Evolutionary conservation across 1,140 invertebrate genomes (phyloP).

Genomic region (Leguminivora glycinivorella): DNA sequence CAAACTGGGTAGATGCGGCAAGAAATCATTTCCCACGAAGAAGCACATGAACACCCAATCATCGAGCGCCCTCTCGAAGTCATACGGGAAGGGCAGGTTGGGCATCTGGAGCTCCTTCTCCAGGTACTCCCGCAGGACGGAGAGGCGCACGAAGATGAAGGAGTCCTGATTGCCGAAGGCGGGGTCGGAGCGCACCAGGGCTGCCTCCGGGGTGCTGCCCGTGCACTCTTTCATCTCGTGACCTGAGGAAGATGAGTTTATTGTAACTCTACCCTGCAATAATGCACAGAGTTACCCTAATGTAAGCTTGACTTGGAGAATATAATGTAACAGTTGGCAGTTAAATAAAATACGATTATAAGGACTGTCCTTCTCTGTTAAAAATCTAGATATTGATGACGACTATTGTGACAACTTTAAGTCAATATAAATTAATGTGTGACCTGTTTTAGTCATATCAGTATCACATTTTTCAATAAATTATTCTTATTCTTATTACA

Average conservation of each 20-base stretch:
- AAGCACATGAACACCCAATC: conserved; percentile 99
- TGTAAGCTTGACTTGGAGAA: no score
- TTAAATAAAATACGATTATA: no score
- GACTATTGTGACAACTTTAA: no score
- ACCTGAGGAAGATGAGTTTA: conserved; percentile 73
- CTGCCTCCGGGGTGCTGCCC: conserved; percentile 80
- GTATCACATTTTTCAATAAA: no score
- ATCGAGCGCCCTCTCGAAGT: conserved; percentile 94
- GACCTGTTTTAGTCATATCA: no score
- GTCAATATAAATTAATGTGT: no score
- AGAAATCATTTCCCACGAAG: conserved; percentile 99
- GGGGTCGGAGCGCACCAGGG: conserved; percentile 70
- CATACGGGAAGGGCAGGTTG: conserved; percentile 94
- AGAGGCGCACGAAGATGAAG: conserved; percentile 95
- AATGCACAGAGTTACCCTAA: no score
- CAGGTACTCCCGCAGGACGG: conserved; percentile 96
- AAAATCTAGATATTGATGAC: no score
- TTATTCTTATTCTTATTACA: no score
- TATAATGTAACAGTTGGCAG: no score
- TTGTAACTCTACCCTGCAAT: no score
- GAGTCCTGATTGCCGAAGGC: conserved; percentile 85
- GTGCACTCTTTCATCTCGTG: conserved; percentile 98
- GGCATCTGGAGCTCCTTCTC: conserved; percentile 95
- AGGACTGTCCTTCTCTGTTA: no score
- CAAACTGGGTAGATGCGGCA: conserved; percentile 98